Percentiles rank a stretch among this genome's conserved stretches.
phyloP scores from a whole-genome alignment of 2,797 vertebrate genomes.

The Neostethus bicornis region DNA sequence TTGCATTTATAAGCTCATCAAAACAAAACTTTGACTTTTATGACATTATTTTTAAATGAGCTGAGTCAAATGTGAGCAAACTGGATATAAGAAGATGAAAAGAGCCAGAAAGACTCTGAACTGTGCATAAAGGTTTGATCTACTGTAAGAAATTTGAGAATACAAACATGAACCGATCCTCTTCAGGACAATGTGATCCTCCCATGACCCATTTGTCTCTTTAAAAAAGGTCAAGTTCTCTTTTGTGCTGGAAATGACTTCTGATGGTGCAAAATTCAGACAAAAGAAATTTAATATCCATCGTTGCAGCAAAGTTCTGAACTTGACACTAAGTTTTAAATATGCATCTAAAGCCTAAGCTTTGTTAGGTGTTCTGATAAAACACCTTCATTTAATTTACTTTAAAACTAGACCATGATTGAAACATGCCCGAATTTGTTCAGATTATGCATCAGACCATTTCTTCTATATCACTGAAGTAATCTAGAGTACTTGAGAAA shows the following conservation, averaged over 20 bases:
- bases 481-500: no score
- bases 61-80: conserved; percentile 4
- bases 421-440: conserved; percentile 48
- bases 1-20: conserved; percentile 20
- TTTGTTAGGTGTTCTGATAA: conserved; percentile 24
- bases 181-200: neutral
- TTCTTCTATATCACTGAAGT: no score
- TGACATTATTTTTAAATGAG: conserved; percentile 10
- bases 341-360: conserved; percentile 13
- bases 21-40: conserved; percentile 8
- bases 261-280: conserved; percentile 8
- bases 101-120: neutral
- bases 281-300: conserved; percentile 21
- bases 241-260: conserved; percentile 31
- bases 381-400: conserved; percentile 12
- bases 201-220: conserved; percentile 1
- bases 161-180: conserved; percentile 11
- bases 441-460: no score
- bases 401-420: conserved; percentile 31
- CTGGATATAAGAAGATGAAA: neutral
- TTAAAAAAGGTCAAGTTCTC: conserved; percentile 10
- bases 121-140: conserved; percentile 19
- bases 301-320: conserved; percentile 3
- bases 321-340: conserved; percentile 7
- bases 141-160: conserved; percentile 11